A percentile compares a stretch with the other conserved stretches of the same genome.
Evolutionary conservation across 2,888 invertebrate genomes (phyloP).

Genomic region (Germaria angustata): DNA sequence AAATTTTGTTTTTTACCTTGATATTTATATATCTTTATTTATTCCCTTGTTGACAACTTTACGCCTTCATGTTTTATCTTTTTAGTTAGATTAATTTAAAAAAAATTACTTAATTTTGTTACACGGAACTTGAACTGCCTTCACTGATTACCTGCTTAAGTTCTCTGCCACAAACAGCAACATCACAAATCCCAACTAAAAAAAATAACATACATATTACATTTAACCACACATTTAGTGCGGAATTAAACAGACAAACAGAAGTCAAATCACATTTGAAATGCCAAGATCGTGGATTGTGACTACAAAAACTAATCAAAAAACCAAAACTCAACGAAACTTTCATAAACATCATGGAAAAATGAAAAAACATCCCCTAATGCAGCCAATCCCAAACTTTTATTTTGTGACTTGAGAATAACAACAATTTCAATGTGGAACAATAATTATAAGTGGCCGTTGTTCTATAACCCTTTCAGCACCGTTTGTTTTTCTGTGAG

Average conservation of each 20-base stretch:
- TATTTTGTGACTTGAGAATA: background rate
- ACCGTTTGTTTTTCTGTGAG: no score
- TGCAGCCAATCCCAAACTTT: background rate
- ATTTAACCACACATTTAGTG: slow-evolving; percentile 16
- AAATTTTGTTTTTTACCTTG: background rate
- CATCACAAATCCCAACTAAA: background rate
- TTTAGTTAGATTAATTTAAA: slow-evolving; percentile 23
- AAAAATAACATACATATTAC: background rate
- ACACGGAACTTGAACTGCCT: background rate
- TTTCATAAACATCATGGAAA: background rate
- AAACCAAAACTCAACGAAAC: slow-evolving; percentile 6
- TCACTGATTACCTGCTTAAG: slow-evolving; percentile 3
- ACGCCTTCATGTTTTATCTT: slow-evolving; percentile 14
- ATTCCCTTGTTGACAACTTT: slow-evolving; percentile 23
- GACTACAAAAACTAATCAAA: slow-evolving; percentile 4
- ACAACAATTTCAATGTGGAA: no score
- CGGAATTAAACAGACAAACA: background rate
- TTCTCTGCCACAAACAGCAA: background rate
- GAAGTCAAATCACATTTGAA: slow-evolving; percentile 41
- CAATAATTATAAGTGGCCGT: no score
- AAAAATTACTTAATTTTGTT: slow-evolving; percentile 33
- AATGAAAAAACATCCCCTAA: background rate
- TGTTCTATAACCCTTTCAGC: no score
- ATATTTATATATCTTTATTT: no score
- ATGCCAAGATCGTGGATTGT: slow-evolving; percentile 62